Evolutionary conservation across 2,797 vertebrate genomes (phyloP), one percentile per base, ranked within the genome.

Genomic region (Parauchenoglanis punctatus): DNA sequence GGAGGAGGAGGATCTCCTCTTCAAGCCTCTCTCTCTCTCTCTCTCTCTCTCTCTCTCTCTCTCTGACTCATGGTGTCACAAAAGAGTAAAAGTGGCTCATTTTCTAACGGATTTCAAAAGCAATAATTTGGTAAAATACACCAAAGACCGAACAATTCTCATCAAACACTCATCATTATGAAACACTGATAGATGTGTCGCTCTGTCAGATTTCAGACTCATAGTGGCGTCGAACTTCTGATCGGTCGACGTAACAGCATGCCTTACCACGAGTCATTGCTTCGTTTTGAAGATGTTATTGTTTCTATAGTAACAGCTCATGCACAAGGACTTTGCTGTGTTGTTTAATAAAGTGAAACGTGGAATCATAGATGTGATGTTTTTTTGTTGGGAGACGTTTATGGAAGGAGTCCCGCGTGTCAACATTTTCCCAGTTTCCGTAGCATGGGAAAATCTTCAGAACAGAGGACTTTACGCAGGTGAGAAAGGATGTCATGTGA

Each of bases 11-110:
- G 72, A 67, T 91, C 90, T 75, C 81, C 89, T 93, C 90, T 86
- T 88, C 88, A 93, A 93, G 93, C 94, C 90, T 31, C 76, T 78
- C 28, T 35, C 7, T 35, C 54, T 35, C 54, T 35, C 76, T 75
- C 72, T n/a, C 44, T 49, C 72, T 49, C 72, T 40, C 65, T 67
- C 5, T 70, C 67, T 72, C 35, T 44, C 68, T 72, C 35, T 61
- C 20, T 59, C 25, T 65, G 63, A 28, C 28, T n/a, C 63, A 65
- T 65, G 63, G n/a, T 65, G 63, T 65, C 65, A 20, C 18, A 31
- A 67, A 67, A 67, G 28, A 31, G 65, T 67, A 31, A 67, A 67
- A 31, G 63, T 28, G 63, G n/a, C n/a, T 67, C 13, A 67, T 67
- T 67, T 59, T 20, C 18, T 10, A 40, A 40, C 40, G 40, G 40